These are phyloP conservation scores for Carduelis carduelis DNA, from an alignment of 2,797 vertebrate genomes.

Conservation along the genomic window DNA sequence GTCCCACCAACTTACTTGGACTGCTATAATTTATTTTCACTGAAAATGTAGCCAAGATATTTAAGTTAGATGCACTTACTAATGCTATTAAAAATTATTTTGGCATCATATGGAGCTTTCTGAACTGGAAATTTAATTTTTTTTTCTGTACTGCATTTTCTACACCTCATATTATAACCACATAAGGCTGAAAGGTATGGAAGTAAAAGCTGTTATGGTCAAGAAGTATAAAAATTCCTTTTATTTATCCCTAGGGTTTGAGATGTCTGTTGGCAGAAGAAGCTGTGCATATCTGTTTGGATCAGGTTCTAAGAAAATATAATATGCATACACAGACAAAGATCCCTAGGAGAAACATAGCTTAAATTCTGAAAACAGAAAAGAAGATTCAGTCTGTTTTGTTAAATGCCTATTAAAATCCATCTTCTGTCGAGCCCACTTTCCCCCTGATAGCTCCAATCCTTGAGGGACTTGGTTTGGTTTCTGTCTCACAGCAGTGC, in stretches of 20 bases:
- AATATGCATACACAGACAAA: not conserved
- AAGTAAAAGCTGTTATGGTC: not conserved
- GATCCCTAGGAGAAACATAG: not conserved
- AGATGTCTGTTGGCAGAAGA: not conserved
- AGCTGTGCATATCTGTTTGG: not conserved
- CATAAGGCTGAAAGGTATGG: not conserved
- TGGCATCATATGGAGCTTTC: not conserved
- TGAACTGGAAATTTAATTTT: not conserved
- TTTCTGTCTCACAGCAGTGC: not conserved
- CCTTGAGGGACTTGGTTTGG: not conserved
- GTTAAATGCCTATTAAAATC: not conserved
- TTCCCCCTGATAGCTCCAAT: not conserved
- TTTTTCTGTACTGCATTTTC: not conserved
- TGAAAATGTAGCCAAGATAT: not conserved
- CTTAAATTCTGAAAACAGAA: not conserved
- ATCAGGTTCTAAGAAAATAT: not conserved
- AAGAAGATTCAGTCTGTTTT: not conserved
- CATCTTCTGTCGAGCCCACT: not conserved
- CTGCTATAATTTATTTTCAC: not conserved
- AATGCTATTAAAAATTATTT: not conserved
- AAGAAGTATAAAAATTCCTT: not conserved
- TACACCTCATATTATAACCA: not conserved
- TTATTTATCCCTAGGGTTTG: not conserved
- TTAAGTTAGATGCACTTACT: not conserved
- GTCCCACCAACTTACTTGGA: not conserved